Evolutionary conservation across 2,797 vertebrate genomes (phyloP).

Genomic region (Momotus momota): DNA sequence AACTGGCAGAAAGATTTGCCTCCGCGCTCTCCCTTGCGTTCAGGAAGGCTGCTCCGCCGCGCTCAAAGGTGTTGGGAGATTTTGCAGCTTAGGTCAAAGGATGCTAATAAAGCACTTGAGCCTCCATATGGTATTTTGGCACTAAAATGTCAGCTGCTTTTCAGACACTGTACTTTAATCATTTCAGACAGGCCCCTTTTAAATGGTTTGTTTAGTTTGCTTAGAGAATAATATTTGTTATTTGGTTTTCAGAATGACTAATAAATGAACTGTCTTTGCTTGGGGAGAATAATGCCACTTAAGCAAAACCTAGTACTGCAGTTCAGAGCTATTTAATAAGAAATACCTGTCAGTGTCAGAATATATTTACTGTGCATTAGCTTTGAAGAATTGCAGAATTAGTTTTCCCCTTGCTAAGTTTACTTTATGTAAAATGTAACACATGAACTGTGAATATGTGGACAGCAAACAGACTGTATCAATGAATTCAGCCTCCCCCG

Average conservation of each 20-base stretch:
- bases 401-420: slow-evolving; percentile 81
- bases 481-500: slow-evolving; percentile 68
- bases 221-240: slow-evolving; percentile 79
- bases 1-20: slow-evolving; percentile 26
- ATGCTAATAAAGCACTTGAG: slow-evolving; percentile 54
- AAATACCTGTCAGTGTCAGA: slow-evolving; percentile 84
- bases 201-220: slow-evolving; percentile 80
- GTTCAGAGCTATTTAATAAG: slow-evolving; percentile 81
- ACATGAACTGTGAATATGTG: slow-evolving; percentile 80
- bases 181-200: slow-evolving; percentile 70
- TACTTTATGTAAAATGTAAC: slow-evolving; percentile 84
- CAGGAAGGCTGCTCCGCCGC: slow-evolving; percentile 7
- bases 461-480: slow-evolving; percentile 76
- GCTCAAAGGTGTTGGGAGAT: slow-evolving; percentile 40
- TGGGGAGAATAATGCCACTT: slow-evolving; percentile 82
- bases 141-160: slow-evolving; percentile 60
- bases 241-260: slow-evolving; percentile 82
- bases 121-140: slow-evolving; percentile 70
- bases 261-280: slow-evolving; percentile 82
- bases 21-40: not conserved
- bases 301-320: slow-evolving; percentile 79
- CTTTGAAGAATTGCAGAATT: slow-evolving; percentile 81
- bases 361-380: slow-evolving; percentile 81
- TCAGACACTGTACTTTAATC: slow-evolving; percentile 71
- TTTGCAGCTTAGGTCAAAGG: slow-evolving; percentile 52